Evolutionary conservation across 2,113 vertebrate species (phyloP).

Genomic region (Romanogobio albipinnatus): DNA sequence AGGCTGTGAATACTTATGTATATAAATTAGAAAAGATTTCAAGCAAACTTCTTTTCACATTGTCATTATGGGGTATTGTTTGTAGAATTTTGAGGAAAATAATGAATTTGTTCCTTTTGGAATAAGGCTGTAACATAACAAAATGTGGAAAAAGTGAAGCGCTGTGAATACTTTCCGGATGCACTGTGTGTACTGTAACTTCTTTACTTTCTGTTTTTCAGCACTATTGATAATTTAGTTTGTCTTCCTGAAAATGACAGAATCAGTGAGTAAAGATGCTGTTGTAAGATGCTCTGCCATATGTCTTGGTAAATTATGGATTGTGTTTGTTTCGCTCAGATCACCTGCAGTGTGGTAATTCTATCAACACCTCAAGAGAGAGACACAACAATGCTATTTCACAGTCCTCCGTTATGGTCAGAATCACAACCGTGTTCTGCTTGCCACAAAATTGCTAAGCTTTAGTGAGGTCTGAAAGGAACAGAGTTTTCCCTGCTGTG

Average conservation of each 20-base stretch:
- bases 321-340: constrained; percentile 39
- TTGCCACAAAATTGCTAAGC: constrained; percentile 27
- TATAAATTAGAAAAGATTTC: too few relatives aligned
- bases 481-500: constrained; percentile 25
- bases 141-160: too few relatives aligned
- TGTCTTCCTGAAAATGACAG: background rate
- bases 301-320: constrained; percentile 18
- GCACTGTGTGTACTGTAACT: background rate
- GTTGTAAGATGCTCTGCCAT: background rate
- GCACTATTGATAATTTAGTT: background rate
- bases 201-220: background rate
- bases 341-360: constrained; percentile 48
- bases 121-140: too few relatives aligned
- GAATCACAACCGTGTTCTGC: constrained; percentile 10
- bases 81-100: too few relatives aligned
- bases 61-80: too few relatives aligned
- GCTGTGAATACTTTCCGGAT: too few relatives aligned
- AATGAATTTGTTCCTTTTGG: too few relatives aligned
- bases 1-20: too few relatives aligned
- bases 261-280: background rate
- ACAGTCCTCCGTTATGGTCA: constrained; percentile 46
- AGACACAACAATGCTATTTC: constrained; percentile 37
- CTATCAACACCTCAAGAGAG: constrained; percentile 50
- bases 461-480: constrained; percentile 25
- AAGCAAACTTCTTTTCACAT: too few relatives aligned